Conservation (phyloP, 2,797 vertebrate genomes). For the Pitangus sulphuratus region DNA sequence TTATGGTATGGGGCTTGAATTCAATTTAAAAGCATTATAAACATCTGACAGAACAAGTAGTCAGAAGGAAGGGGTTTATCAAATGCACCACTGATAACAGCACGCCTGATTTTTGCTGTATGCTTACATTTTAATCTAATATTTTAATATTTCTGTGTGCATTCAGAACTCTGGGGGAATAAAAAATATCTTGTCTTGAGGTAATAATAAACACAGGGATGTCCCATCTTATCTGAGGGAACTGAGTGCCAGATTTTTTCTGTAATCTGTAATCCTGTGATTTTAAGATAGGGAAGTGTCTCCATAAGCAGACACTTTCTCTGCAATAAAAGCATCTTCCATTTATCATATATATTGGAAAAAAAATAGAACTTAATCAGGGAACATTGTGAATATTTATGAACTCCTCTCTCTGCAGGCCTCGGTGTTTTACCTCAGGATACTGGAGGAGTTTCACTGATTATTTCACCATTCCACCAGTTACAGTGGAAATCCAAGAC, state of each 20-base stretch:
- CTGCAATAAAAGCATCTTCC: background rate
- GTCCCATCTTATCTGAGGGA: background rate
- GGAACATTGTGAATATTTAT: background rate
- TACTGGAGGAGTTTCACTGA: too few relatives aligned
- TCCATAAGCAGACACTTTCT: background rate
- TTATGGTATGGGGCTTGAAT: background rate
- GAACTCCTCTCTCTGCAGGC: too few relatives aligned
- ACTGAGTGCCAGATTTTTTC: accelerated
- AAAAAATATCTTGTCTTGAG: background rate
- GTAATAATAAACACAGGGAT: background rate
- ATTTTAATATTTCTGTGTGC: background rate
- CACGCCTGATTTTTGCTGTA: background rate
- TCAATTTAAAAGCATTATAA: background rate
- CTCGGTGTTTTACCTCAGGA: too few relatives aligned
- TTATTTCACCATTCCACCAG: too few relatives aligned
- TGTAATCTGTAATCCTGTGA: too few relatives aligned
- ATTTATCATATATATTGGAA: background rate
- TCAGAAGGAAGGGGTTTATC: background rate
- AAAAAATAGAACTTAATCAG: background rate
- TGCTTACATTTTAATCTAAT: background rate
- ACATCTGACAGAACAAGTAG: background rate
- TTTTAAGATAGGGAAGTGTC: background rate
- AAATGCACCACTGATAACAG: background rate
- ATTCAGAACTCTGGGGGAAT: accelerated
- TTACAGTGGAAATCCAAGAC: too few relatives aligned